phyloP scores from a whole-genome alignment of 2,797 vertebrate species.

The Molothrus aeneus region DNA sequence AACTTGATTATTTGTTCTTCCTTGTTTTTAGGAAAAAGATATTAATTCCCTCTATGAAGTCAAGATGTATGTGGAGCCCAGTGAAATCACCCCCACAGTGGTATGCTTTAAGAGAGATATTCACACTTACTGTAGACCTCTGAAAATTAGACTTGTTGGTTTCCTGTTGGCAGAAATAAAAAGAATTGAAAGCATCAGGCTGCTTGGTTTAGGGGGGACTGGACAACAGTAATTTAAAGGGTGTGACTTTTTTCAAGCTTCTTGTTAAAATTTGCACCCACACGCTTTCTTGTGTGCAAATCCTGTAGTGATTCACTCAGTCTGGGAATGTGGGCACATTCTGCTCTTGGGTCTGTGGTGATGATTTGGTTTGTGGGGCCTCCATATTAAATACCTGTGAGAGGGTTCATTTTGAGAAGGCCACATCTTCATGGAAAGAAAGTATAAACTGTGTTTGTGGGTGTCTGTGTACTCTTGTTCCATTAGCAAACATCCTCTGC shows the following conservation, averaged over 20 bases:
- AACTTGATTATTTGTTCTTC: neutral
- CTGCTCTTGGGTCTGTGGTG: neutral
- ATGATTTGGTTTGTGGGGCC: neutral
- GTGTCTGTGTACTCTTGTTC: neutral
- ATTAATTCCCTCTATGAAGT: conserved; percentile 88
- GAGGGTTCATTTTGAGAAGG: neutral
- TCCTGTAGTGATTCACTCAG: neutral
- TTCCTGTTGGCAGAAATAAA: neutral
- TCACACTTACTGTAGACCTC: neutral
- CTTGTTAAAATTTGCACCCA: neutral
- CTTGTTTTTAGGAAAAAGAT: conserved; percentile 83
- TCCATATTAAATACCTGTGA: neutral
- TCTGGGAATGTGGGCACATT: neutral
- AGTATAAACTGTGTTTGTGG: neutral
- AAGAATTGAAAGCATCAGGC: neutral
- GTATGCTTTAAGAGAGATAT: conserved; percentile 70
- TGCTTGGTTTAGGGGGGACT: neutral
- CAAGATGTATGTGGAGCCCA: conserved; percentile 92
- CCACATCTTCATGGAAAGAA: neutral
- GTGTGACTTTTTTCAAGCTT: neutral
- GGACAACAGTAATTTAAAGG: neutral
- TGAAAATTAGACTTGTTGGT: neutral
- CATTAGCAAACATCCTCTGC: neutral
- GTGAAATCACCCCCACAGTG: conserved; percentile 90
- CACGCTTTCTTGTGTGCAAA: neutral